Conservation (phyloP, 2,888 invertebrate genomes). For the Limnephilus auricula region DNA sequence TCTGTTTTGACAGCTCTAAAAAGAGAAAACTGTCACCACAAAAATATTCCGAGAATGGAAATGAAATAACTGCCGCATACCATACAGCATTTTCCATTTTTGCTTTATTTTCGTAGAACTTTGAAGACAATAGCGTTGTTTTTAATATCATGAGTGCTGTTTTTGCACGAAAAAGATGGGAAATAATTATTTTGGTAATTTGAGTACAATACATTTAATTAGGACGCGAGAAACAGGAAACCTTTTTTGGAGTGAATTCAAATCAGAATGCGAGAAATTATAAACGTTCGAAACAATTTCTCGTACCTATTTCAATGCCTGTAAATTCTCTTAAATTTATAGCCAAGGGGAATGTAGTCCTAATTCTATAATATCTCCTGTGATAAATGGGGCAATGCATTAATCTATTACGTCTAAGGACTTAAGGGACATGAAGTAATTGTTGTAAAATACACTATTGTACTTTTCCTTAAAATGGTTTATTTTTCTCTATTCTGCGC, state of each 20-base stretch:
- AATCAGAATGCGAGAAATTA: not conserved
- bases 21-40: not conserved
- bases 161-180: not conserved
- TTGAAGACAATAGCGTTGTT: not conserved
- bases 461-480: not conserved
- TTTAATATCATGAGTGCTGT: not conserved
- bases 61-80: not conserved
- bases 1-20: not conserved
- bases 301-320: not conserved
- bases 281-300: not conserved
- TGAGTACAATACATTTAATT: not conserved
- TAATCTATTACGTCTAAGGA: not conserved
- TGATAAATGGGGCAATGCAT: not conserved
- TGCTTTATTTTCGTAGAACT: not conserved
- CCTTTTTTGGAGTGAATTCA: not conserved
- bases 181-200: conserved; percentile 28
- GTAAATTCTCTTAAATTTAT: not conserved
- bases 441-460: not conserved
- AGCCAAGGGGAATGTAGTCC: not conserved
- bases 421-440: not conserved
- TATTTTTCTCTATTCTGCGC: not conserved
- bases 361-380: not conserved
- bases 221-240: not conserved
- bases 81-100: not conserved
- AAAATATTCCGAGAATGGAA: not conserved